Percentiles rank a stretch among this genome's conserved stretches.
phyloP scores from a whole-genome alignment of 2,888 invertebrate species.

The Lasioglossum figueresi region DNA sequence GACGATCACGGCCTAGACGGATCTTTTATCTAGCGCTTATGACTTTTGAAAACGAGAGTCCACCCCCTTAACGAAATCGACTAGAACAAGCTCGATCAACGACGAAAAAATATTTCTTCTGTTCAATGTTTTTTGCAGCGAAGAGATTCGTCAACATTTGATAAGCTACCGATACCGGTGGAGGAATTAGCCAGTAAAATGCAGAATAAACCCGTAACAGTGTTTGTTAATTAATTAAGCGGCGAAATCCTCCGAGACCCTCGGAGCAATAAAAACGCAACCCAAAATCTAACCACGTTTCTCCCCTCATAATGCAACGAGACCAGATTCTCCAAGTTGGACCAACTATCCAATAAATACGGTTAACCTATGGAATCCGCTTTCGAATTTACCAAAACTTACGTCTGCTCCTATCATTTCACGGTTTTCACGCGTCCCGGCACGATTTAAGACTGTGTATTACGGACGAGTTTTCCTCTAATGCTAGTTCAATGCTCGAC shows the following conservation, averaged over 20 bases:
- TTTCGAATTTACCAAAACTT: slow-evolving; percentile 39
- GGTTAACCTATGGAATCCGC: slow-evolving; percentile 47
- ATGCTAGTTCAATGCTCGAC: slow-evolving; percentile 1
- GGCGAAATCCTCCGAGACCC: slow-evolving; percentile 3
- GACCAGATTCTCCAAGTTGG: slow-evolving; percentile 43
- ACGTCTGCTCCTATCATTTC: slow-evolving; percentile 37
- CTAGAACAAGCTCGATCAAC: too few species aligned
- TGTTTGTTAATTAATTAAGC: slow-evolving; percentile 46
- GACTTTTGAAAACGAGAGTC: too few species aligned
- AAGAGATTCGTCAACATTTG: background rate
- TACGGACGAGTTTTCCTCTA: background rate
- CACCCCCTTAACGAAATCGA: too few species aligned
- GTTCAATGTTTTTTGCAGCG: background rate
- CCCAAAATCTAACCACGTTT: slow-evolving; percentile 44
- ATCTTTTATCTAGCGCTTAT: too few species aligned
- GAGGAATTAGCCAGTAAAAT: background rate
- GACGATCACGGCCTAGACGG: too few species aligned
- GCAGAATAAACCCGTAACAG: background rate
- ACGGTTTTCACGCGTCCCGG: slow-evolving; percentile 39
- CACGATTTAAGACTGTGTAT: slow-evolving; percentile 23
- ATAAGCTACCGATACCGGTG: too few species aligned
- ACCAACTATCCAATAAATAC: slow-evolving; percentile 52
- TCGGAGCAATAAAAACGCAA: slow-evolving; percentile 33
- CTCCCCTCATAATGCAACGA: slow-evolving; percentile 56
- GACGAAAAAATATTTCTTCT: background rate